A percentile compares a stretch with the other conserved stretches of the same genome.
Evolutionary conservation across 2,888 invertebrate genomes (phyloP).

Genomic region (Altica lythri): DNA sequence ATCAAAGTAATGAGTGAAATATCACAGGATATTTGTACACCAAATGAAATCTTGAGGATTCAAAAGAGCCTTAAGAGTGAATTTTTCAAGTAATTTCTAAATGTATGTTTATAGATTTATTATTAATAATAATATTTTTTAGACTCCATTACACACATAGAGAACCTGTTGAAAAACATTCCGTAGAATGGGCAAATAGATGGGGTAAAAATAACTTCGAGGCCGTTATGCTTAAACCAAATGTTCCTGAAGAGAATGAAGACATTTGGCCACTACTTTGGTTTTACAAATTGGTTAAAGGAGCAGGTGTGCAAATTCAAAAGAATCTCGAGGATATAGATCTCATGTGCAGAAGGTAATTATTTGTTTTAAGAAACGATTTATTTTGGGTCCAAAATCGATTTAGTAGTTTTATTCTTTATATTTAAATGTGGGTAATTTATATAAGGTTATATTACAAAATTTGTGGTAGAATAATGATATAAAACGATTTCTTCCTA

Average conservation of each 20-base stretch:
- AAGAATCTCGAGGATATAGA: slow-evolving; percentile 59
- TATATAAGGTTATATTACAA: too few species aligned
- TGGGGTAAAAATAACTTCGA: slow-evolving; percentile 33
- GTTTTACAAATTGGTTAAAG: slow-evolving; percentile 60
- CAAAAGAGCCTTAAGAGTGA: slow-evolving; percentile 59
- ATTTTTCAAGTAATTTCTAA: slow-evolving; percentile 54
- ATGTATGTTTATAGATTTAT: slow-evolving; percentile 10
- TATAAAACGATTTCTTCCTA: too few species aligned
- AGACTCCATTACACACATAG: slow-evolving; percentile 36
- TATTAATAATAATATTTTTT: slow-evolving; percentile 21
- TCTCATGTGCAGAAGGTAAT: slow-evolving; percentile 46
- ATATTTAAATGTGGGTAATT: too few species aligned
- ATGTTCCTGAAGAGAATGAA: slow-evolving; percentile 33
- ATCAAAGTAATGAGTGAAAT: slow-evolving; percentile 59
- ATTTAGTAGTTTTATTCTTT: too few species aligned
- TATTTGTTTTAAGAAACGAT: neutral
- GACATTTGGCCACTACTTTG: slow-evolving; percentile 60
- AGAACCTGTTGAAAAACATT: slow-evolving; percentile 41
- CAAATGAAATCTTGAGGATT: slow-evolving; percentile 53
- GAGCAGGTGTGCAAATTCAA: slow-evolving; percentile 46
- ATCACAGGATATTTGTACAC: slow-evolving; percentile 47
- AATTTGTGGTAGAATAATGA: too few species aligned
- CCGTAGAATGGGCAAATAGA: slow-evolving; percentile 42
- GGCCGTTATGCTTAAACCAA: slow-evolving; percentile 35
- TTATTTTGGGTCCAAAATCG: too few species aligned